phyloP scores from a whole-genome alignment of 2,797 vertebrate genomes.

The Sphaeramia orbicularis region DNA sequence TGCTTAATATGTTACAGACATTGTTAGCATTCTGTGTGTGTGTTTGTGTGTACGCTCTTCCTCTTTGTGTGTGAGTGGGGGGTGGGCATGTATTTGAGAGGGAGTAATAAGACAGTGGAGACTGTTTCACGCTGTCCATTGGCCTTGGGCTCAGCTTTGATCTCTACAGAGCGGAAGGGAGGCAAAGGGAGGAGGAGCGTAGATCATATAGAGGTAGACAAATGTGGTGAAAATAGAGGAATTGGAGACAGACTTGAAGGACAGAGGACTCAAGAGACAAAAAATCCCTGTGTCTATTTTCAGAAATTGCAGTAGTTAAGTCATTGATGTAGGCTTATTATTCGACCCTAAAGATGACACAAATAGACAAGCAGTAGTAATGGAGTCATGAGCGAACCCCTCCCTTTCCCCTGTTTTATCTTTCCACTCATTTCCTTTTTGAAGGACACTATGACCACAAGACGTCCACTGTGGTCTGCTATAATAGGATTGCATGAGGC shows the following conservation, averaged over 20 bases:
- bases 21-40: slow-evolving; percentile 14
- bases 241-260: slow-evolving; percentile 12
- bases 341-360: slow-evolving; percentile 11
- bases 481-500: too few species aligned
- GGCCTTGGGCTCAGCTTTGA: slow-evolving; percentile 71
- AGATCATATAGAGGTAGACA: slow-evolving; percentile 4
- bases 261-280: neutral
- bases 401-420: slow-evolving; percentile 26
- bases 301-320: slow-evolving; percentile 2
- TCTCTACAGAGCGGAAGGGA: slow-evolving; percentile 51
- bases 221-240: slow-evolving; percentile 15
- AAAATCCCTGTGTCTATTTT: slow-evolving; percentile 14
- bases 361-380: slow-evolving; percentile 3
- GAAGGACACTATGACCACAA: slow-evolving; percentile 10
- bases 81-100: slow-evolving; percentile 5
- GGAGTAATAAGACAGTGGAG: slow-evolving; percentile 42
- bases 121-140: slow-evolving; percentile 58
- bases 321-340: neutral
- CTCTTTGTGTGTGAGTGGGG: neutral
- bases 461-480: neutral
- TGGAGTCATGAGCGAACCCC: neutral
- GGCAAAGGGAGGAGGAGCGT: slow-evolving; percentile 9
- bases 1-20: slow-evolving; percentile 47
- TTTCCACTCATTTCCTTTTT: slow-evolving; percentile 12
- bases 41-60: neutral